A percentile compares a stretch with the other conserved stretches of the same genome.
These are phyloP conservation scores for Cynocephalus volans DNA, from an alignment of 2,113 vertebrate species.

Conservation along the genomic window DNA sequence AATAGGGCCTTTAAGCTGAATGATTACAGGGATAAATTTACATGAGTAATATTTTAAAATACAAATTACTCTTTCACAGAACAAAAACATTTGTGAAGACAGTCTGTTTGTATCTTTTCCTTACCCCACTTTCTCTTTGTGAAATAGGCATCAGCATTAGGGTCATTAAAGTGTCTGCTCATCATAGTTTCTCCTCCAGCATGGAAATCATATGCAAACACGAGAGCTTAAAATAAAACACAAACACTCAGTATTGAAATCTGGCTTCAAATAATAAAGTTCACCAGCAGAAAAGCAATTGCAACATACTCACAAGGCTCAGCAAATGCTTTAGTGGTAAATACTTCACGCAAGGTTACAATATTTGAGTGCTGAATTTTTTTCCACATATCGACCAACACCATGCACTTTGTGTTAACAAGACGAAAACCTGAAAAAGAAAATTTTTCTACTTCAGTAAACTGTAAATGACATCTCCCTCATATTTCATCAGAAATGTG, in stretches of 20 bases:
- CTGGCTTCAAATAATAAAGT: background rate
- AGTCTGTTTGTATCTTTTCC: constrained; percentile 70
- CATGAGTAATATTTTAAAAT: constrained; percentile 20
- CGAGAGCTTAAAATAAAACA: constrained; percentile 92
- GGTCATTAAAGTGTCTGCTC: constrained; percentile 99
- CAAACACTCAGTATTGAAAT: constrained; percentile 78
- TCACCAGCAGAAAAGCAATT: background rate
- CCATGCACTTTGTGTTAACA: constrained; percentile 99
- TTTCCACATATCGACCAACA: constrained; percentile 99
- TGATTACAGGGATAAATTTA: background rate
- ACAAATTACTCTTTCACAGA: constrained; percentile 33
- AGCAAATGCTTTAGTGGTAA: constrained; percentile 99
- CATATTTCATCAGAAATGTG: constrained; percentile 37
- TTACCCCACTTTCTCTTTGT: constrained; percentile 99
- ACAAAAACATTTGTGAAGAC: constrained; percentile 29
- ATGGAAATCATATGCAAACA: constrained; percentile 99
- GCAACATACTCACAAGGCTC: constrained; percentile 95
- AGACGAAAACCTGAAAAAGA: constrained; percentile 95
- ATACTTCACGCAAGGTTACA: constrained; percentile 97
- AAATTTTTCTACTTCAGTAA: constrained; percentile 44
- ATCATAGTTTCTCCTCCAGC: constrained; percentile 99
- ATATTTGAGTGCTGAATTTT: constrained; percentile 99
- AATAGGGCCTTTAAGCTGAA: constrained; percentile 14
- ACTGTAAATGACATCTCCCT: constrained; percentile 5
- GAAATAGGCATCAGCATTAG: constrained; percentile 97